Evolutionary conservation across 92 coral and sea anemone genomes (phyloP).

Genomic region (Desmophyllum pertusum): DNA sequence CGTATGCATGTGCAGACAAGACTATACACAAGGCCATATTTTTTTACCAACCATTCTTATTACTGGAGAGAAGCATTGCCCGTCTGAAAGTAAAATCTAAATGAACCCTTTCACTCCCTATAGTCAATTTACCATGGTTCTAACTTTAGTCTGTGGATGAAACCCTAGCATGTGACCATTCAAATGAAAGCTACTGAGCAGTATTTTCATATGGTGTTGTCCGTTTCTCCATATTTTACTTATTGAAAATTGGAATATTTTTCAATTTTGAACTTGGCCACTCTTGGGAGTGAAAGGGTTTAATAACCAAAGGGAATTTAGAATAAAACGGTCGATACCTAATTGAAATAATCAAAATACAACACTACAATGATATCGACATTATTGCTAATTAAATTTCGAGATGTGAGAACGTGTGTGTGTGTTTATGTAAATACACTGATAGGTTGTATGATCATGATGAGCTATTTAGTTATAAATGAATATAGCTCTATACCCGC

Average conservation of each 20-base stretch:
- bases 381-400: conserved; percentile 7
- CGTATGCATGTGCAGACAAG: background rate
- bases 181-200: too few relatives aligned
- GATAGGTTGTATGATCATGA: background rate
- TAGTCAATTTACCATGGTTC: too few relatives aligned
- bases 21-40: background rate
- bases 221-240: too few relatives aligned
- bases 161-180: too few relatives aligned
- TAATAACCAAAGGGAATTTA: background rate
- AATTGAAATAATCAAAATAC: background rate
- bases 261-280: too few relatives aligned
- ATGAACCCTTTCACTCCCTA: too few relatives aligned
- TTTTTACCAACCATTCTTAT: background rate
- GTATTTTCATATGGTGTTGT: too few relatives aligned
- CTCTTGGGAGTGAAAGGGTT: too few relatives aligned
- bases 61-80: too few relatives aligned
- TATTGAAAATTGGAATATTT: too few relatives aligned
- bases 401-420: background rate
- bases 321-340: background rate
- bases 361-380: background rate
- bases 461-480: background rate
- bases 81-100: background rate
- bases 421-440: conserved; percentile 11
- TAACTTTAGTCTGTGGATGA: too few relatives aligned
- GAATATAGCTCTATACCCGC: background rate